phyloP scores from a whole-genome alignment of 1,140 invertebrate species.

The Drosophila suzukii region DNA sequence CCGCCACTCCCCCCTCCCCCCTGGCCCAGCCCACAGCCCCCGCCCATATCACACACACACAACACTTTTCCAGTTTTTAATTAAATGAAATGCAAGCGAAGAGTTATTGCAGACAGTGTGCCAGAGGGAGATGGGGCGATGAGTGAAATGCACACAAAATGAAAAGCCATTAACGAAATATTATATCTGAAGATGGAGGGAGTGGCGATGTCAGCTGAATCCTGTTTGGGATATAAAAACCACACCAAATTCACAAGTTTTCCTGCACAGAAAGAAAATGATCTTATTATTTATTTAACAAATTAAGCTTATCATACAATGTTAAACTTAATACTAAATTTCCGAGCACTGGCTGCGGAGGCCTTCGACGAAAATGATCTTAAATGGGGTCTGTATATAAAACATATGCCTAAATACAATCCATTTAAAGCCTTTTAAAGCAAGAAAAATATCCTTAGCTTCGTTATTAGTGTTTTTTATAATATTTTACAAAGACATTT shows the following conservation, averaged over 20 bases:
- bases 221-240: slow-evolving; percentile 21
- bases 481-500: too few relatives aligned
- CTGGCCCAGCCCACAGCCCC: neutral
- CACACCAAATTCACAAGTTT: slow-evolving; percentile 7
- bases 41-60: slow-evolving; percentile 11
- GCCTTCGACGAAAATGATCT: too few relatives aligned
- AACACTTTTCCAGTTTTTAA: slow-evolving; percentile 58
- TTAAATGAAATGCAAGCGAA: slow-evolving; percentile 70
- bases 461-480: too few relatives aligned
- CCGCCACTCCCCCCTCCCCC: neutral
- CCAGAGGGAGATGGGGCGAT: slow-evolving; percentile 11
- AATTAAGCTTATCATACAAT: too few relatives aligned
- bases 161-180: slow-evolving; percentile 76
- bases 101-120: slow-evolving; percentile 19
- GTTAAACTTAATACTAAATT: too few relatives aligned
- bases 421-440: too few relatives aligned
- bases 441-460: too few relatives aligned
- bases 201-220: slow-evolving; percentile 27
- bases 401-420: too few relatives aligned
- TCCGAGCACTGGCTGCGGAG: too few relatives aligned
- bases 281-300: too few relatives aligned
- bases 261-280: neutral
- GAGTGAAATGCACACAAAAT: slow-evolving; percentile 50
- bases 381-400: too few relatives aligned
- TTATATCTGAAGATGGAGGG: slow-evolving; percentile 47